These are phyloP conservation scores for Leptinotarsa defecta DNA, from an alignment of 1,140 invertebrate genomes.

Conservation along the genomic window DNA sequence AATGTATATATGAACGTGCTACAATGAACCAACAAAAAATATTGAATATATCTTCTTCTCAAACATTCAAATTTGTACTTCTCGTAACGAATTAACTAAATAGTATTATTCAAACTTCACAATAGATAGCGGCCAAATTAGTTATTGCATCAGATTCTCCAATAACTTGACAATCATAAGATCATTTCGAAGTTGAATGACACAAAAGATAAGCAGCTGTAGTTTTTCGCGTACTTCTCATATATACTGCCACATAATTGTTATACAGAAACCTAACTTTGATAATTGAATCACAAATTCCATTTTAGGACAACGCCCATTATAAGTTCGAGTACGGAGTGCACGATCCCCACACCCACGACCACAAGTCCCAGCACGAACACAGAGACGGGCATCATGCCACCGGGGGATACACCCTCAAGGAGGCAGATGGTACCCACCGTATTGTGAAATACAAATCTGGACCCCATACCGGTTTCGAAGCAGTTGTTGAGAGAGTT, in stretches of 20 bases:
- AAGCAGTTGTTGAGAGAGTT: conserved; percentile 44
- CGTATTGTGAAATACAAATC: conserved; percentile 57
- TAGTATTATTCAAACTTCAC: too few relatives aligned
- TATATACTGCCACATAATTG: background rate
- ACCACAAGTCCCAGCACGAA: conserved; percentile 58
- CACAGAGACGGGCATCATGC: conserved; percentile 58
- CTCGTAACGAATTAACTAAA: too few relatives aligned
- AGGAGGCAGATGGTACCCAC: conserved; percentile 57
- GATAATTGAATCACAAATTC: background rate
- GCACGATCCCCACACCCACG: conserved; percentile 58
- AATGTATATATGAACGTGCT: too few relatives aligned
- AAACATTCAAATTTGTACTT: too few relatives aligned
- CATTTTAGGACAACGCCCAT: conserved; percentile 29
- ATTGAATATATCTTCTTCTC: too few relatives aligned
- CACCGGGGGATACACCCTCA: conserved; percentile 55
- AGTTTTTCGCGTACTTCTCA: background rate
- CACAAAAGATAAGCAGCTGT: background rate
- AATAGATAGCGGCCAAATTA: too few relatives aligned
- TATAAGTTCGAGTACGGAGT: conserved; percentile 60
- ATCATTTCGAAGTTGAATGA: background rate
- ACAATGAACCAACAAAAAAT: too few relatives aligned
- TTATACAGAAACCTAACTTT: background rate
- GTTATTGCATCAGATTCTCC: too few relatives aligned
- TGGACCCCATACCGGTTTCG: conserved; percentile 53
- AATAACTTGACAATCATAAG: background rate